These are phyloP conservation scores for Pasiphila rectangulata DNA, from an alignment of 2,888 invertebrate species.

Conservation along the genomic window DNA sequence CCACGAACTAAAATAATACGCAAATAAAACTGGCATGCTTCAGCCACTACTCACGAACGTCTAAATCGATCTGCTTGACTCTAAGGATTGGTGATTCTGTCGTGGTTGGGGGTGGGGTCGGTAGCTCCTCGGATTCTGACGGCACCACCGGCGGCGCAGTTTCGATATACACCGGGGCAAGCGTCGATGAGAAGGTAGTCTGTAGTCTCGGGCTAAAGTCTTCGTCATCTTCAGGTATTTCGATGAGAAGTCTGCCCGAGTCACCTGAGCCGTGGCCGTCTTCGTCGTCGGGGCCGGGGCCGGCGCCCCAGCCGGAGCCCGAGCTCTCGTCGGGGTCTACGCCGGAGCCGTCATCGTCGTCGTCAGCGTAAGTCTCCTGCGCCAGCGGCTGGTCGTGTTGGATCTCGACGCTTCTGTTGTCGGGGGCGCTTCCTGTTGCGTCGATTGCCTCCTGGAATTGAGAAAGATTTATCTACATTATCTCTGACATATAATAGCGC, in stretches of 20 bases:
- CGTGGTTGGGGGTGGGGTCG: constrained; percentile 35
- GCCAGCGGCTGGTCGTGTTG: constrained; percentile 72
- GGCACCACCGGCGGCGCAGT: constrained; percentile 22
- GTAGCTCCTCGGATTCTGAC: constrained; percentile 28
- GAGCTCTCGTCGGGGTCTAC: constrained; percentile 91
- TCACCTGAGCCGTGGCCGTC: constrained; percentile 78
- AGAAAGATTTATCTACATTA: constrained; percentile 10
- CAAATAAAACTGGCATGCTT: constrained; percentile 76
- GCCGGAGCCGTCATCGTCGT: constrained; percentile 84
- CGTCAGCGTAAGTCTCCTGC: constrained; percentile 88
- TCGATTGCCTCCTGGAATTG: constrained; percentile 65
- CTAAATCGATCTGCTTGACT: constrained; percentile 58
- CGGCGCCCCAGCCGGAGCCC: constrained; percentile 88
- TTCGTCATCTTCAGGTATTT: constrained; percentile 69
- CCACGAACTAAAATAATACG: constrained; percentile 47
- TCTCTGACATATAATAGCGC: not conserved
- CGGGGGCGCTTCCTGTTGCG: constrained; percentile 49
- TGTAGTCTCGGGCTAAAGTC: constrained; percentile 52
- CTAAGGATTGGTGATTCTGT: constrained; percentile 50
- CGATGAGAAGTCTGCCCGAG: constrained; percentile 39
- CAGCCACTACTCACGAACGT: constrained; percentile 78
- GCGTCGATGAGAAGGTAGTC: constrained; percentile 25
- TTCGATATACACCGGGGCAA: constrained; percentile 31
- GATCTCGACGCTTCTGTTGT: constrained; percentile 48
- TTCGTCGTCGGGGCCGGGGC: constrained; percentile 89